Evolutionary conservation across 2,888 invertebrate genomes (phyloP).

Genomic region (Coleophora deauratella): DNA sequence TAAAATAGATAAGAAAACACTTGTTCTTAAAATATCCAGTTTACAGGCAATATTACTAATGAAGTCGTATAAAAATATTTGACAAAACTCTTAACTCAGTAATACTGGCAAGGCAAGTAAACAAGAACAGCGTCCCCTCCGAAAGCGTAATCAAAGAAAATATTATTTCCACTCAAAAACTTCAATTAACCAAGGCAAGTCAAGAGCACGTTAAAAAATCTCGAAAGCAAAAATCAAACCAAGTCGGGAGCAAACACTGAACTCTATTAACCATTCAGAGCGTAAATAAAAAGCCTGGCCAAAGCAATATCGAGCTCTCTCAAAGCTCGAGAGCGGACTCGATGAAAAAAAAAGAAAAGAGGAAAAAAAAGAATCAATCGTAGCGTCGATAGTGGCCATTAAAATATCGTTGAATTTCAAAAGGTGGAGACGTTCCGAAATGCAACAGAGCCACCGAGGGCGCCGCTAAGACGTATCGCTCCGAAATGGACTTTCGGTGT

Average conservation of each 20-base stretch:
- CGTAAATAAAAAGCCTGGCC: constrained; percentile 51
- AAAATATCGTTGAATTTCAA: constrained; percentile 70
- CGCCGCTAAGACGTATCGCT: constrained; percentile 51
- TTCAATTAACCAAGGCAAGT: constrained; percentile 7
- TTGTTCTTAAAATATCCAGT: too few relatives aligned
- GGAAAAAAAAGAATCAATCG: constrained; percentile 32
- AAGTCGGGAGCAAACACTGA: constrained; percentile 23
- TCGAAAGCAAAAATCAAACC: constrained; percentile 21
- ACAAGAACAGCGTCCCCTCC: neutral
- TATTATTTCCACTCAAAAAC: neutral
- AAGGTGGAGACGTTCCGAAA: constrained; percentile 41
- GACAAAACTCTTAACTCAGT: too few relatives aligned
- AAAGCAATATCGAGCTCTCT: constrained; percentile 50
- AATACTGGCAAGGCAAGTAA: constrained; percentile 1
- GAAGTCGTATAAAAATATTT: too few relatives aligned
- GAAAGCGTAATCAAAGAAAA: neutral
- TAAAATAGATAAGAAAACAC: too few relatives aligned
- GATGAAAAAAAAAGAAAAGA: constrained; percentile 37
- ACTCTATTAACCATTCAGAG: constrained; percentile 31
- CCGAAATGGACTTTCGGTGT: constrained; percentile 67
- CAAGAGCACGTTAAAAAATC: constrained; percentile 9
- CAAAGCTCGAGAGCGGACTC: constrained; percentile 28
- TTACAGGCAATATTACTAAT: too few relatives aligned
- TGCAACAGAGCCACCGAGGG: constrained; percentile 34
- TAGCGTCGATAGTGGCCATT: constrained; percentile 62